A percentile compares a stretch with the other conserved stretches of the same genome.
These are phyloP conservation scores for Tautogolabrus adspersus DNA, from an alignment of 2,113 vertebrate genomes.

Conservation along the genomic window DNA sequence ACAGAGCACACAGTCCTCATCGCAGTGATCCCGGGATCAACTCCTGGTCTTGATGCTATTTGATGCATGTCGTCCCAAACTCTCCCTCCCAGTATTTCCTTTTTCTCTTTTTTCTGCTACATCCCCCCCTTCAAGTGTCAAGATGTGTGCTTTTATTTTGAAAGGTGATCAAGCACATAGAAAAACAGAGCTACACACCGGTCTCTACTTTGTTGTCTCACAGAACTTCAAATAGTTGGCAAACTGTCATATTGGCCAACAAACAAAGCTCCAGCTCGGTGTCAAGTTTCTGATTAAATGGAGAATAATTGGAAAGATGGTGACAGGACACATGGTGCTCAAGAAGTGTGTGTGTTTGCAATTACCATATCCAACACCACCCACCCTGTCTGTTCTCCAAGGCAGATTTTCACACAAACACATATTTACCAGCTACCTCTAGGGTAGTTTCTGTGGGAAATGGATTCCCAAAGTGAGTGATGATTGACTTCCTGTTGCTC, in stretches of 20 bases:
- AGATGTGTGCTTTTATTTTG: not conserved
- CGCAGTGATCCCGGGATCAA: too few relatives aligned
- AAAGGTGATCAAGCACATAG: not conserved
- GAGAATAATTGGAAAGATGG: conserved; percentile 9
- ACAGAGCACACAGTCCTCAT: too few relatives aligned
- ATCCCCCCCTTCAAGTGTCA: too few relatives aligned
- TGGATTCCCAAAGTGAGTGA: not conserved
- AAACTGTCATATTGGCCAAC: not conserved
- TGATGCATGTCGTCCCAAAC: too few relatives aligned
- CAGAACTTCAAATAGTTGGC: not conserved
- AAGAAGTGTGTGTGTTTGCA: not conserved
- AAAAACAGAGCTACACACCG: not conserved
- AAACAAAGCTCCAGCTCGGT: not conserved
- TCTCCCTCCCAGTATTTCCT: too few relatives aligned
- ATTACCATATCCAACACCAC: not conserved
- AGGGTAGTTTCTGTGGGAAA: not conserved
- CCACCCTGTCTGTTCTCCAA: not conserved
- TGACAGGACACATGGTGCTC: not conserved
- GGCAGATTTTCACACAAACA: not conserved
- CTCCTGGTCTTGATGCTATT: too few relatives aligned
- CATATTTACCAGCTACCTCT: too few relatives aligned
- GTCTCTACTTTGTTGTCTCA: not conserved
- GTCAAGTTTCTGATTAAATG: conserved; percentile 9
- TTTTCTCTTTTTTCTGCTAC: too few relatives aligned
- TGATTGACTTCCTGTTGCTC: not conserved